Evolutionary conservation across 2,888 invertebrate species (phyloP), one percentile per base, ranked within the genome.

Genomic region (Drosophila imparisetae): DNA sequence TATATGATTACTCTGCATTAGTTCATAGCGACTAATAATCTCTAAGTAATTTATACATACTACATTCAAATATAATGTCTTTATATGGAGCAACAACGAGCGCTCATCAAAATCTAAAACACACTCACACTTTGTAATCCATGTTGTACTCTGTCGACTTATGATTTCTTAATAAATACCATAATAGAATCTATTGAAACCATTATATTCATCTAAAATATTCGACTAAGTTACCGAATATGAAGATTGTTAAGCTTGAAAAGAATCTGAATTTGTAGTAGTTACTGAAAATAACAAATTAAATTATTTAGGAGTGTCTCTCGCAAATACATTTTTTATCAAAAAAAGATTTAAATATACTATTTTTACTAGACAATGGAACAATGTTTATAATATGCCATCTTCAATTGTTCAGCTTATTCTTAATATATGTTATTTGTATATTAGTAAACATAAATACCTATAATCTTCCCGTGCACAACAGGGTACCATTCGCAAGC

Each of bases 131-230:
- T 54, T 70, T 72, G 65, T 81, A 81, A 85, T 78, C 57, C 80
- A 84, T 74, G 65, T 80, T 78, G 73, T 86, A 88, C 59, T 83
- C 69, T 74, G 54, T 88, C 86, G 73, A 86, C 65, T 83, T 86
- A 89, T 85, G 86, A 90, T 85, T 90, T 85, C 73, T 80, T 66
- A 81, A 85, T 90, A 90, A 85, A 85, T 83, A 80, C 81, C 72
- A 75, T 74, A 73, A 79, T 70, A 66, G 58, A 66, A 84, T 69
- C 5, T 21, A 11, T 34, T 27, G 11, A 10, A n/a, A 45, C 40
- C 13, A 45, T 62, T 72, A 50, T 38, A 42, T 54, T 32, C 48
- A 27, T 21, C 8, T 24, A 34, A 40, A 32, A 36, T 30, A 6
- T 30, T 61, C 15, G 42, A 15, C 32, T 13, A 57, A 55, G 13